Conservation (phyloP, 1,140 invertebrate genomes). For the Odontomachus brunneus region DNA sequence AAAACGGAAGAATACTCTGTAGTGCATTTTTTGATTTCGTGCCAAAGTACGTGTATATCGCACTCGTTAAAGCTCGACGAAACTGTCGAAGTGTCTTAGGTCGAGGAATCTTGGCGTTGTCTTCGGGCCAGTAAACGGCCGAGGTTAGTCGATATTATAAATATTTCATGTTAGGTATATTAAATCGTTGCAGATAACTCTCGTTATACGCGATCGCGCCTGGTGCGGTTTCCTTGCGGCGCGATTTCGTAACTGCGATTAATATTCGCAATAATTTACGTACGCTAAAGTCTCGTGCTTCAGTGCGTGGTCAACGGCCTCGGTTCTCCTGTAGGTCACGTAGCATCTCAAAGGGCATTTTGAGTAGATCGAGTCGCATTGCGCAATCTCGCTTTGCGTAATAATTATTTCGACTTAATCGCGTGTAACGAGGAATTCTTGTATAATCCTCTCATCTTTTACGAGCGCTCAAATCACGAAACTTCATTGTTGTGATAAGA, state of each 20-base stretch:
- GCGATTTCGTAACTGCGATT: conserved; percentile 26
- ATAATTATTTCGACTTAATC: conserved; percentile 15
- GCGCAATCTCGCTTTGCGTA: not conserved
- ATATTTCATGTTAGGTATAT: conserved; percentile 16
- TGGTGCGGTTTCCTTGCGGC: not conserved
- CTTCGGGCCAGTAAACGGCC: not conserved
- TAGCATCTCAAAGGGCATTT: not conserved
- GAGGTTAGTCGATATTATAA: conserved; percentile 43
- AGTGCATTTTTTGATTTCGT: conserved; percentile 53
- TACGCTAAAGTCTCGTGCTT: not conserved
- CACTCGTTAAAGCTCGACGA: conserved; percentile 31
- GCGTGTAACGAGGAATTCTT: conserved; percentile 29
- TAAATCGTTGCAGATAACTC: conserved; percentile 7
- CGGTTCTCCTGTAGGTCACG: not conserved
- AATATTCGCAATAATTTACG: conserved; percentile 28
- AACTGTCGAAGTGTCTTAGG: conserved; percentile 16
- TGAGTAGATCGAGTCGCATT: not conserved
- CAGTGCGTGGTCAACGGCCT: not conserved
- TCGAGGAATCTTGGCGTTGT: conserved; percentile 26
- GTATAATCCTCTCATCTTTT: conserved; percentile 14
- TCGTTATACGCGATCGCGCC: conserved; percentile 24
- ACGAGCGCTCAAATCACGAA: conserved; percentile 13
- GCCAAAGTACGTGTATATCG: conserved; percentile 51
- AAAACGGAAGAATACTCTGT: conserved; percentile 56
- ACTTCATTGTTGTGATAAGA: not conserved